Evolutionary conservation across 2,888 invertebrate genomes (phyloP).

Genomic region (Doris montereyensis): DNA sequence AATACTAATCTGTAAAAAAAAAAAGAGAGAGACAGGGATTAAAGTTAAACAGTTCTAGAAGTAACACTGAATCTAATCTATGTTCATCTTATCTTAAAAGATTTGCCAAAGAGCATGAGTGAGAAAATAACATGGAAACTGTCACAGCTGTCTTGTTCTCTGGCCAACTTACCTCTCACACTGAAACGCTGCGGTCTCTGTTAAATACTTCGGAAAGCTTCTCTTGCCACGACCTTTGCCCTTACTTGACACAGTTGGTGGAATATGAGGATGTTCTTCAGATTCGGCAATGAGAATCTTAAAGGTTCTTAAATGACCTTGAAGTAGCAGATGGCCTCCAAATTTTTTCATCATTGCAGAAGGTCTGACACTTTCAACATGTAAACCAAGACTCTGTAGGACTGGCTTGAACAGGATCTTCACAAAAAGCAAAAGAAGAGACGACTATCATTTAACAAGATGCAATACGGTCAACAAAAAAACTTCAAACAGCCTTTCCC

Average conservation of each 20-base stretch:
- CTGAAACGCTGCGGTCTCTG: conserved; percentile 39
- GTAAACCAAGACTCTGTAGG: conserved; percentile 89
- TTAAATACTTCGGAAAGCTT: conserved; percentile 26
- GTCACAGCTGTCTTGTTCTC: too few relatives aligned
- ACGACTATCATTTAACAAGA: too few relatives aligned
- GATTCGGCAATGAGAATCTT: conserved; percentile 83
- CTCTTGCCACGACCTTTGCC: conserved; percentile 52
- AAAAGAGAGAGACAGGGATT: too few relatives aligned
- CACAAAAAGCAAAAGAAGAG: not conserved
- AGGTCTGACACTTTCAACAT: conserved; percentile 78
- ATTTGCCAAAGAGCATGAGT: too few relatives aligned
- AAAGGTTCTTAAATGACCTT: conserved; percentile 81
- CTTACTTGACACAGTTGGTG: conserved; percentile 41
- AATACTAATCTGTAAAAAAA: too few relatives aligned
- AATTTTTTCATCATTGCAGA: conserved; percentile 82
- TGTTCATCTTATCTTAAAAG: too few relatives aligned
- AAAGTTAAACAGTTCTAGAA: too few relatives aligned
- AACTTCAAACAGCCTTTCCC: too few relatives aligned
- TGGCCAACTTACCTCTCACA: conserved; percentile 39
- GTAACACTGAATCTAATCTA: too few relatives aligned
- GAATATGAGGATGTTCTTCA: conserved; percentile 74
- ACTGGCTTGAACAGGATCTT: conserved; percentile 81
- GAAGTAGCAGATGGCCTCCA: conserved; percentile 81
- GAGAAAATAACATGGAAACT: too few relatives aligned
- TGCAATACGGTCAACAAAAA: too few relatives aligned